These are phyloP conservation scores for Melanotaenia boesemani DNA, from an alignment of 2,797 vertebrate genomes.

Conservation along the genomic window DNA sequence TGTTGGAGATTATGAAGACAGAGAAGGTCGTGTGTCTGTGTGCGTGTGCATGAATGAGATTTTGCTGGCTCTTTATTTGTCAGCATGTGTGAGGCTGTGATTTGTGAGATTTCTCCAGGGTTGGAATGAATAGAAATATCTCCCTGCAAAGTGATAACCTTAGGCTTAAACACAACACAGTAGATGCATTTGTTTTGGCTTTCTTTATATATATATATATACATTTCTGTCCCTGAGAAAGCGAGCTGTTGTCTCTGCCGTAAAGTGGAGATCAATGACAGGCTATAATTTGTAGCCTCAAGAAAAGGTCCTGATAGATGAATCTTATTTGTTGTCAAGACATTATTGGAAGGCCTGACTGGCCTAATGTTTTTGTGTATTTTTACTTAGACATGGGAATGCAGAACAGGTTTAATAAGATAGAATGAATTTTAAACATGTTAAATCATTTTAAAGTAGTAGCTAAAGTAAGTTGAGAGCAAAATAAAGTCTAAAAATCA, in stretches of 20 bases:
- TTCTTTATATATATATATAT: constrained; percentile 60
- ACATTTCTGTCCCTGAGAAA: constrained; percentile 47
- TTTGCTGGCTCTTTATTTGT: constrained; percentile 48
- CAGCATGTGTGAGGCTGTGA: constrained; percentile 49
- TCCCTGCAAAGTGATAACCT: constrained; percentile 61
- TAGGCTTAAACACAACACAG: constrained; percentile 61
- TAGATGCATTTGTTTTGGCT: constrained; percentile 65
- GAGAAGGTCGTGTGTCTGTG: constrained; percentile 34
- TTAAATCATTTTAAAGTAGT: not conserved
- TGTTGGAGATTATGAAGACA: constrained; percentile 37
- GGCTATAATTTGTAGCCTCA: constrained; percentile 64
- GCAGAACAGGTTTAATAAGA: not conserved
- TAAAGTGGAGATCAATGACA: constrained; percentile 77
- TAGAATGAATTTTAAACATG: constrained; percentile 1
- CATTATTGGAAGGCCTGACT: constrained; percentile 32
- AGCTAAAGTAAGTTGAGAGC: not conserved
- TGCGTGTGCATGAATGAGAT: constrained; percentile 59
- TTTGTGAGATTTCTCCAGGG: constrained; percentile 59
- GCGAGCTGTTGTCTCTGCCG: constrained; percentile 62
- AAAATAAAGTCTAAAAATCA: not conserved
- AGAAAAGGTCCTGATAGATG: constrained; percentile 64
- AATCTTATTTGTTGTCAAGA: constrained; percentile 51
- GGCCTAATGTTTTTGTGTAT: not conserved
- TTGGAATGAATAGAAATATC: constrained; percentile 64
- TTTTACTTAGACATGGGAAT: not conserved